Evolutionary conservation across 2,113 vertebrate genomes (phyloP), one percentile per base, ranked within the genome.

Genomic region (Clarias macrocephalus): DNA sequence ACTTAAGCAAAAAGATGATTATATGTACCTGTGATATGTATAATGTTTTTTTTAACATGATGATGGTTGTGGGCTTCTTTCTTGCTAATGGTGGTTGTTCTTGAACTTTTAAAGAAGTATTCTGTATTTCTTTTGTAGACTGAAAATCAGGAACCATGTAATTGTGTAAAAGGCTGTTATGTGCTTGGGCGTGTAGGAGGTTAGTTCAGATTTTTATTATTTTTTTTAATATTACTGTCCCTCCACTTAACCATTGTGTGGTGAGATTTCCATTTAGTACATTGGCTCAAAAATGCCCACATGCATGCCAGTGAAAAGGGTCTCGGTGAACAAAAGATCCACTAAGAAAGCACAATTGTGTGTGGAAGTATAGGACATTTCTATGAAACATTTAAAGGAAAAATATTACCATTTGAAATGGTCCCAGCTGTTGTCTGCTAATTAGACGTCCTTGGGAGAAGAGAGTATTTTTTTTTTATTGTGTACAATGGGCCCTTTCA

Each of bases 401-500:
- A 91, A 90, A 93, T 90, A 94, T 94, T 93, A 93, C 92, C 94
- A 95, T 95, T 92, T 94, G 91, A 95, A 95, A 95, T 92, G 95
- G 95, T 92, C 94, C 94, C 95, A 95, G 95, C 95, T 96, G 95
- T 95, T 95, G 93, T 95, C 94, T 94, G 92, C 94, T 96, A 95
- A 95, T 95, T 95, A 95, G 92, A 94, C 93, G 94, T 94, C 95
- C 95, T 96, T 96, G 95, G 94, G 89, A 94, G 91, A 93, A 92
- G 92, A 91, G 90, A 90, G 82, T 89, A 82, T 72, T 72, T 75
- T 80, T 72, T 75, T 80, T 91, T 93, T 90, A 91, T 91, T 90
- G 92, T 91, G 91, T 92, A 96, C 93, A 96, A 95, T 94, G 54
- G 92, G 82, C 86, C 91, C 94, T 94, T 95, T 95, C 93, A 94